Conservation (phyloP, 2,797 vertebrate genomes). For the Psittacula echo region DNA sequence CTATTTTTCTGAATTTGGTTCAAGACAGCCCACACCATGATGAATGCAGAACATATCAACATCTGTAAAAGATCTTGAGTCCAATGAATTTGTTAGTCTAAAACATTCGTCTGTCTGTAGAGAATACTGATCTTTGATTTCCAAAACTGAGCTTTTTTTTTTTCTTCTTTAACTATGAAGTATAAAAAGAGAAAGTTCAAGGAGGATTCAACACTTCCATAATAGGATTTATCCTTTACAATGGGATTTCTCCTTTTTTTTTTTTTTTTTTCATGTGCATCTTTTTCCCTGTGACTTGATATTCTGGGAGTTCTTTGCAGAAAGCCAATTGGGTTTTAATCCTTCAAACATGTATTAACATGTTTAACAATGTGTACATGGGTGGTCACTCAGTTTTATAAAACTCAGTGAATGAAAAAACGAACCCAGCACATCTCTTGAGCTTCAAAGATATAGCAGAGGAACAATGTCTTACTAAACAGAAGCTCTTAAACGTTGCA, state of each 20-base stretch:
- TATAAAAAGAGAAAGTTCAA: neutral
- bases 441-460: neutral
- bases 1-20: slow-evolving; percentile 57
- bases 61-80: slow-evolving; percentile 65
- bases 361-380: neutral
- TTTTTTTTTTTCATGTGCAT: neutral
- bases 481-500: neutral
- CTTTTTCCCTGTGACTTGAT: neutral
- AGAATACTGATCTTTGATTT: slow-evolving; percentile 52
- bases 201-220: neutral
- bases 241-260: neutral
- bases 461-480: neutral
- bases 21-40: slow-evolving; percentile 49
- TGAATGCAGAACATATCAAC: slow-evolving; percentile 56
- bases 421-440: neutral
- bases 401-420: neutral
- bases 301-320: neutral
- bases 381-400: neutral
- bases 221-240: neutral
- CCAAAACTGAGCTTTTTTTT: neutral
- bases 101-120: slow-evolving; percentile 45
- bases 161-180: neutral
- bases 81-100: slow-evolving; percentile 41
- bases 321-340: neutral
- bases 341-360: neutral